phyloP scores from a whole-genome alignment of 2,888 invertebrate genomes.

The Allacma fusca region DNA sequence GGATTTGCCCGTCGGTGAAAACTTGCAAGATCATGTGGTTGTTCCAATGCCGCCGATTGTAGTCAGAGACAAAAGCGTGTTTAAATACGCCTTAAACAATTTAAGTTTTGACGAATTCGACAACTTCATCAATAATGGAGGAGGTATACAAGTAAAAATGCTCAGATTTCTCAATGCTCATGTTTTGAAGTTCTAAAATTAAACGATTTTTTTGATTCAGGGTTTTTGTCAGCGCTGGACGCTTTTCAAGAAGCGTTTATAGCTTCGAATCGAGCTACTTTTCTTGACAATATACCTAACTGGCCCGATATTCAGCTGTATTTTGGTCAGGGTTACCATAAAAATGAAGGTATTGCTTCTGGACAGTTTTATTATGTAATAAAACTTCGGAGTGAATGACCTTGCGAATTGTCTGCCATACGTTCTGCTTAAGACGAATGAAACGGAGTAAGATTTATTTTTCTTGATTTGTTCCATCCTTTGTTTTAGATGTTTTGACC shows the following conservation, averaged over 20 bases:
- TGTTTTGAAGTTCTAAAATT: no score
- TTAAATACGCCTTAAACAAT: neutral
- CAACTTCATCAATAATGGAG: neutral
- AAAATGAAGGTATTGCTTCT: neutral
- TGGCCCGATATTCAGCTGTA: conserved; percentile 30
- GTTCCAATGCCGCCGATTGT: neutral
- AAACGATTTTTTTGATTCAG: no score
- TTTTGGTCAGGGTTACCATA: neutral
- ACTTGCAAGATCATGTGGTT: conserved; percentile 16
- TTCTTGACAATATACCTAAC: neutral
- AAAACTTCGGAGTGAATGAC: no score
- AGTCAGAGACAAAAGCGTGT: conserved; percentile 6
- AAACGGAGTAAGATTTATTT: no score
- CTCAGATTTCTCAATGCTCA: no score
- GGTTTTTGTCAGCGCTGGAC: neutral
- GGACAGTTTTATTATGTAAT: no score
- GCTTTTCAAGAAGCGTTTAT: conserved; percentile 28
- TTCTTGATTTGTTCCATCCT: no score
- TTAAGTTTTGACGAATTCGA: neutral
- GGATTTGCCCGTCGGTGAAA: conserved; percentile 23
- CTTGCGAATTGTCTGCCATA: no score
- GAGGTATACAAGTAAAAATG: no score
- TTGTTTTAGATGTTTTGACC: neutral
- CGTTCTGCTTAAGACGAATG: no score
- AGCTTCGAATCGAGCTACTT: neutral